phyloP scores from a whole-genome alignment of 37 sponge, comb jelly and placozoan genomes.

The Beroe ovata region DNA sequence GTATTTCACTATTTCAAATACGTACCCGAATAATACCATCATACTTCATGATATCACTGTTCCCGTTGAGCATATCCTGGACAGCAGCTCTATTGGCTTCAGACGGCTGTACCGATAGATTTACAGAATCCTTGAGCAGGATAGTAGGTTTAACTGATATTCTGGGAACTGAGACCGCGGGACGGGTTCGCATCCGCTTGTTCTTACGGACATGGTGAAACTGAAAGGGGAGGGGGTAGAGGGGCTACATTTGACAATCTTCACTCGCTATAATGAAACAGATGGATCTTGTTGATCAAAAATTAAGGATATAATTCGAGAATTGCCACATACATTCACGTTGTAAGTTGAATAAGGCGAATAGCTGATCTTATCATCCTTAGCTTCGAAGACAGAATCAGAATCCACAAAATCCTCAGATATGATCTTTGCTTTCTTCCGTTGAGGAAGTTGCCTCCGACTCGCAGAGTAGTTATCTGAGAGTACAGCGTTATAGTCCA shows the following conservation, averaged over 20 bases:
- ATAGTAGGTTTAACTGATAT: slow-evolving; percentile 2
- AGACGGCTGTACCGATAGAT: neutral
- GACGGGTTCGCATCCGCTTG: slow-evolving; percentile 28
- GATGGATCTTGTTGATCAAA: too few relatives aligned
- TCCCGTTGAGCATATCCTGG: slow-evolving; percentile 32
- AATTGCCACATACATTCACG: too few relatives aligned
- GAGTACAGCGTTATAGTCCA: too few relatives aligned
- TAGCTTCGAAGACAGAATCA: slow-evolving; percentile 15
- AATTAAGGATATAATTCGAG: too few relatives aligned
- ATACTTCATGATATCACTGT: slow-evolving; percentile 52
- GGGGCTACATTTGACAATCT: neutral
- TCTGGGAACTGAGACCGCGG: slow-evolving; percentile 1
- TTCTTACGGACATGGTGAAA: slow-evolving; percentile 45
- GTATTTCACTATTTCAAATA: too few relatives aligned
- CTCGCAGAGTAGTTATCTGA: slow-evolving; percentile 21
- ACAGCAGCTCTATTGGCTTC: neutral
- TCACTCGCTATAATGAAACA: neutral
- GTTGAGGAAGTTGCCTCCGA: slow-evolving; percentile 21
- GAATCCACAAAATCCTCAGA: slow-evolving; percentile 42
- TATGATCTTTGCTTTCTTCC: slow-evolving; percentile 20
- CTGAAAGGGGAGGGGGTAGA: neutral
- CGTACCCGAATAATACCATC: neutral
- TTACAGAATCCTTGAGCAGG: slow-evolving; percentile 30
- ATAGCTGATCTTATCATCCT: slow-evolving; percentile 38
- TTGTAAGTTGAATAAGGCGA: slow-evolving; percentile 14